Conservation (phyloP, 2,888 invertebrate species). For the Pantelozetes paolii region DNA sequence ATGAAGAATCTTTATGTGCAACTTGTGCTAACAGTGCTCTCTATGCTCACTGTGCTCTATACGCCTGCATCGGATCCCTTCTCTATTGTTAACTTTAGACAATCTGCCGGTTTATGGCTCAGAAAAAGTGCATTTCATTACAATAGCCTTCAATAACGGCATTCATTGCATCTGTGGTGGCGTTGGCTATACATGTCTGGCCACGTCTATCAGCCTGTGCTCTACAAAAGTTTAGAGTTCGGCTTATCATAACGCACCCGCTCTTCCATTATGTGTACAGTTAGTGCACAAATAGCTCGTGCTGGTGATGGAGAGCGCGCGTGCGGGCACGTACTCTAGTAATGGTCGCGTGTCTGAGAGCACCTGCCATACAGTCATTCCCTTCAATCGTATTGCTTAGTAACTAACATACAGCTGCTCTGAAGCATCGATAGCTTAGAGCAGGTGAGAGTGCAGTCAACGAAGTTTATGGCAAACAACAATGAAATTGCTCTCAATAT, state of each 20-base stretch:
- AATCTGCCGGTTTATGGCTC: slow-evolving; percentile 24
- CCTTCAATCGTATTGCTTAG: background rate
- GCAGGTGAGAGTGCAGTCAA: slow-evolving; percentile 29
- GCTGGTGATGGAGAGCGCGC: slow-evolving; percentile 8
- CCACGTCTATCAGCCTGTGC: slow-evolving; percentile 3
- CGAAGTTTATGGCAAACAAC: slow-evolving; percentile 16
- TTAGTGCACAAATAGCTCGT: slow-evolving; percentile 18
- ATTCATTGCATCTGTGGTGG: slow-evolving; percentile 31
- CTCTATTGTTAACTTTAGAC: slow-evolving; percentile 26
- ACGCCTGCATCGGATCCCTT: slow-evolving; percentile 11
- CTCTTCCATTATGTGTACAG: slow-evolving; percentile 12
- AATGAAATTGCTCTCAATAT: background rate
- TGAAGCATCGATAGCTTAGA: background rate
- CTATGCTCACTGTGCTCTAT: no score
- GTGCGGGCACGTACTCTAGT: slow-evolving; percentile 21
- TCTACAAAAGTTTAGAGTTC: slow-evolving; percentile 1
- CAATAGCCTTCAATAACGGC: slow-evolving; percentile 31
- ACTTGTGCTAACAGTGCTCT: slow-evolving; percentile 9
- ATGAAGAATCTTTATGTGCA: slow-evolving; percentile 28
- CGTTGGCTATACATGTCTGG: slow-evolving; percentile 26
- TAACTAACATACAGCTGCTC: slow-evolving; percentile 15
- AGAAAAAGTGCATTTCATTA: slow-evolving; percentile 31
- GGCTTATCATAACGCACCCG: slow-evolving; percentile 26
- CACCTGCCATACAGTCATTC: slow-evolving; percentile 6
- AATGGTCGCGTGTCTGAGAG: slow-evolving; percentile 20